These are phyloP conservation scores for Argyrosomus japonicus DNA, from an alignment of 2,113 vertebrate genomes.

Conservation along the genomic window DNA sequence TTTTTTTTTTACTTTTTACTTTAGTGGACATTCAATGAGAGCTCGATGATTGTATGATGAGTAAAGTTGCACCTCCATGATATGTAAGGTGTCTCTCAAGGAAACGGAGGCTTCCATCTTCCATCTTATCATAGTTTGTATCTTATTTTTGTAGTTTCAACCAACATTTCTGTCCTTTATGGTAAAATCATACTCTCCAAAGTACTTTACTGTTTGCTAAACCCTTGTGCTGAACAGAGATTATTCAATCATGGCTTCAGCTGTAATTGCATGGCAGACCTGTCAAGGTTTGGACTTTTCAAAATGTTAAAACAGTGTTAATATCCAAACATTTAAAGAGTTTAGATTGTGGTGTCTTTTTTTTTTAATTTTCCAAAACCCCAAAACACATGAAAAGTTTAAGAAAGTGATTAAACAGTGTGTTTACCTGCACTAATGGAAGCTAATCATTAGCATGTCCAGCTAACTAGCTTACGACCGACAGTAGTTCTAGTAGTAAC, in stretches of 20 bases:
- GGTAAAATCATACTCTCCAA: too few relatives aligned
- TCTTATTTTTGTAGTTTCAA: neutral
- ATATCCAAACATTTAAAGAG: neutral
- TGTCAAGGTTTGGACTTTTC: neutral
- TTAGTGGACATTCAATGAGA: constrained; percentile 43
- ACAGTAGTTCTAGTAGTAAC: neutral
- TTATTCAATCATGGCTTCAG: neutral
- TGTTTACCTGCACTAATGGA: neutral
- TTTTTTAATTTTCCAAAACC: neutral
- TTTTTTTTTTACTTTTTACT: neutral
- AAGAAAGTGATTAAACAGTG: neutral
- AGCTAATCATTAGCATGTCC: neutral
- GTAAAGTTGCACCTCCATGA: neutral
- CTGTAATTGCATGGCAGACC: neutral
- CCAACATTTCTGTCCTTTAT: neutral
- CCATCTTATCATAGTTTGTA: neutral
- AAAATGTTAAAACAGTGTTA: neutral
- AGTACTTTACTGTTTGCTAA: neutral
- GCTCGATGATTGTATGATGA: constrained; percentile 14
- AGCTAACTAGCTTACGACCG: neutral
- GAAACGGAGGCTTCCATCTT: neutral
- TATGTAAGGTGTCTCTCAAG: neutral
- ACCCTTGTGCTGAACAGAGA: neutral
- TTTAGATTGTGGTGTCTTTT: neutral
- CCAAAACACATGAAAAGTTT: neutral